These are phyloP conservation scores for Neolamprologus multifasciatus DNA, from an alignment of 2,797 vertebrate genomes.

Conservation along the genomic window DNA sequence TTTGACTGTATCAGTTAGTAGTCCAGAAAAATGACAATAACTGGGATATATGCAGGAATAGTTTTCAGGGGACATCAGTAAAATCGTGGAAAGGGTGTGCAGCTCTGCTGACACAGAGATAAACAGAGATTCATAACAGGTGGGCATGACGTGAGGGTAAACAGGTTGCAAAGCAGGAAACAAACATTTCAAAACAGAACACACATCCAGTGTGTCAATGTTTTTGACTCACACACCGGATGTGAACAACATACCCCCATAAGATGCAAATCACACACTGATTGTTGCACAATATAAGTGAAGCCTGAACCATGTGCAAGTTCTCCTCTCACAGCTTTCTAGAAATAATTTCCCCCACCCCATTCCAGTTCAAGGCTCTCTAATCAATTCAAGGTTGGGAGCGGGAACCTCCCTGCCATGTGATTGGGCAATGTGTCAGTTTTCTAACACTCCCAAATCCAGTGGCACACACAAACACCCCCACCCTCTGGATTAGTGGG, in stretches of 20 bases:
- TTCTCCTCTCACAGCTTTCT: background rate
- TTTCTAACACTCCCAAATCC: slow-evolving; percentile 46
- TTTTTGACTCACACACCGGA: slow-evolving; percentile 37
- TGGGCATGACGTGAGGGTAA: slow-evolving; percentile 7
- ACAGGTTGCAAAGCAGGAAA: slow-evolving; percentile 22
- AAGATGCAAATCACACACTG: slow-evolving; percentile 14
- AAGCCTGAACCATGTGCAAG: background rate
- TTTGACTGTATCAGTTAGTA: background rate
- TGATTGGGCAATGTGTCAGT: slow-evolving; percentile 55
- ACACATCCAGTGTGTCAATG: background rate
- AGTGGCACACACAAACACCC: background rate
- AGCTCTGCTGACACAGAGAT: slow-evolving; percentile 19
- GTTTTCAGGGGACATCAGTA: background rate
- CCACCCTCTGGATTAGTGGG: slow-evolving; percentile 22
- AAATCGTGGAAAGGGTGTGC: background rate
- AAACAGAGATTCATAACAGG: slow-evolving; percentile 40
- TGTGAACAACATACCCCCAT: slow-evolving; percentile 38
- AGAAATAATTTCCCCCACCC: background rate
- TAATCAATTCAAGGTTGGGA: slow-evolving; percentile 59
- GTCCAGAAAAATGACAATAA: background rate
- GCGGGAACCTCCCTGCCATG: slow-evolving; percentile 48
- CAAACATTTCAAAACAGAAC: slow-evolving; percentile 21
- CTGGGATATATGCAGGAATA: background rate
- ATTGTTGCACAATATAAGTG: background rate
- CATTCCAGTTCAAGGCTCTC: slow-evolving; percentile 33